Conservation (phyloP, 2,797 vertebrate genomes). For the Otus scops region DNA sequence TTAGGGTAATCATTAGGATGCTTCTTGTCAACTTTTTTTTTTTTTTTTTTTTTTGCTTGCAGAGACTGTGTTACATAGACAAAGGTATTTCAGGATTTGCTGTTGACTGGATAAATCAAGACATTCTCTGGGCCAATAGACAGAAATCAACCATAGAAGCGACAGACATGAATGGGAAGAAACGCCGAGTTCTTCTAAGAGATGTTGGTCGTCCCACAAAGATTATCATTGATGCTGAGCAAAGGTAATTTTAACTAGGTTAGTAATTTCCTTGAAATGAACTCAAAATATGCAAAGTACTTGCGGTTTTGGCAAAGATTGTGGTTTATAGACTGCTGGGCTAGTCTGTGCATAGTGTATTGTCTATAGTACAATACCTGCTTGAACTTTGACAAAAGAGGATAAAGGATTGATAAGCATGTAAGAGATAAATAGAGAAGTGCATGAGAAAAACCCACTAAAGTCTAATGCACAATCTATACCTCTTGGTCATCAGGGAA, state of each 20-base stretch:
- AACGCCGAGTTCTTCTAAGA: constrained; percentile 78
- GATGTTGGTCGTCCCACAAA: constrained; percentile 78
- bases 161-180: constrained; percentile 82
- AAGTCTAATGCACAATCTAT: background rate
- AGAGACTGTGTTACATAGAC: constrained; percentile 84
- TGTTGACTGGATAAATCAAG: constrained; percentile 88
- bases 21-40: background rate
- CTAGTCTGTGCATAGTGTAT: background rate
- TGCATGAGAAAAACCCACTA: rapidly evolving
- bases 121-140: constrained; percentile 84
- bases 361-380: background rate
- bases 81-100: constrained; percentile 87
- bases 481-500: background rate
- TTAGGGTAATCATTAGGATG: background rate
- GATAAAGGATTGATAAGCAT: background rate
- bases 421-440: background rate
- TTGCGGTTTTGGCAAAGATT: background rate
- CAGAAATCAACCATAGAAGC: constrained; percentile 85
- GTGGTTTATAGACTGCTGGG: background rate
- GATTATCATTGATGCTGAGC: constrained; percentile 82
- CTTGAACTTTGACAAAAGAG: background rate
- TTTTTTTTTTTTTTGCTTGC: background rate
- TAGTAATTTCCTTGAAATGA: background rate
- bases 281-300: background rate
- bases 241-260: constrained; percentile 79